Evolutionary conservation across 2,888 invertebrate genomes (phyloP), one percentile per base, ranked within the genome.

Genomic region (Proisotoma minuta): DNA sequence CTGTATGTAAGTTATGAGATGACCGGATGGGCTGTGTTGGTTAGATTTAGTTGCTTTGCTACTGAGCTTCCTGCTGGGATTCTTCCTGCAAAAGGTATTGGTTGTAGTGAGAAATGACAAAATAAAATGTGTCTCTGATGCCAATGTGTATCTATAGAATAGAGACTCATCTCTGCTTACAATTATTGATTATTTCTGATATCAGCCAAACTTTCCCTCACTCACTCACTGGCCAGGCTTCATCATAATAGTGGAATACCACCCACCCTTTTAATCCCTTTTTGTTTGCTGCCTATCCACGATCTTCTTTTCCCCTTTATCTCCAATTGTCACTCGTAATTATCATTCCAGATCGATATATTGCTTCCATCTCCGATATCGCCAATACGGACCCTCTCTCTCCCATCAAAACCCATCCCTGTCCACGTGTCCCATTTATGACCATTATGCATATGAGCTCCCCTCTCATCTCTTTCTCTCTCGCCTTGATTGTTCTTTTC

Each of bases 291-390:
- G 20, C 47, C 49, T 28, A 15, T 47, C 61, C 50, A 39, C 24
- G 28, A 26, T 52, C 53, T 54, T 27, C 54, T 63, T 62, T 60
- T 54, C 66, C 68, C 66, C 63, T 69, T 66, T 65, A 71, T 71
- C 70, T 71, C 71, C 68, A 64, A 71, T 71, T 70, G 71, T 73
- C 73, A 71, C 69, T 70, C 70, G 69, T 73, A 73, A 73, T 73
- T 73, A 73, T 68, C 65, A 63, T 69, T 56, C 59, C 66, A 64
- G 68, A 72, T 73, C 71, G 69, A 70, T 71, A 70, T 69, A 70
- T 70, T 70, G 67, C 65, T 67, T 66, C 70, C 69, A 68, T 70
- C 69, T 67, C 71, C 69, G 68, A 69, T 69, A 69, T 68, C 66
- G 64, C 68, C 70, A 65, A 66, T 68, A 61, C 59, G 34, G 49